Conservation (phyloP, 64 coral and sea anemone species). For the Orbicella faveolata region DNA sequence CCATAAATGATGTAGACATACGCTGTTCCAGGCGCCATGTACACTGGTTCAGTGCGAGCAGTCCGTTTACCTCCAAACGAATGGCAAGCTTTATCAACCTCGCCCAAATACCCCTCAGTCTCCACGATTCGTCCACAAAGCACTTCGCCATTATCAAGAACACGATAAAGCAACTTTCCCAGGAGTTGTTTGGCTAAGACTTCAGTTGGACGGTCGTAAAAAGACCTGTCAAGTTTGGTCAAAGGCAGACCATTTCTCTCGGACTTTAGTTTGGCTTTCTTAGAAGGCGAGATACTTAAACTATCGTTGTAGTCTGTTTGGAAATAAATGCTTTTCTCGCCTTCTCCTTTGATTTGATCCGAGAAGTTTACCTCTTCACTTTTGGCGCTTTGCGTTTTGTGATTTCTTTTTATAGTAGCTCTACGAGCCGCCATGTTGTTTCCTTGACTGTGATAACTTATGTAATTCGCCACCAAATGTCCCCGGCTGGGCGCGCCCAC, state of each 20-base stretch:
- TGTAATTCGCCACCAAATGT: background rate
- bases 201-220: slow-evolving; percentile 68
- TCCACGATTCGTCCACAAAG: slow-evolving; percentile 84
- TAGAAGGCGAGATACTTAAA: background rate
- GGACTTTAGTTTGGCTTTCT: background rate
- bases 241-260: background rate
- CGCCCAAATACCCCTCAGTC: slow-evolving; percentile 90
- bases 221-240: slow-evolving; percentile 53
- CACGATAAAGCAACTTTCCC: slow-evolving; percentile 82
- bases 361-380: background rate
- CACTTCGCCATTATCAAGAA: slow-evolving; percentile 65
- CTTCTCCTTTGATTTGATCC: background rate
- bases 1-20: slow-evolving; percentile 98
- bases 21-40: slow-evolving; percentile 80
- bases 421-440: background rate
- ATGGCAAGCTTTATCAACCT: slow-evolving; percentile 85
- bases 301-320: background rate
- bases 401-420: background rate
- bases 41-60: slow-evolving; percentile 69
- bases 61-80: slow-evolving; percentile 85
- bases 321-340: background rate
- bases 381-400: background rate
- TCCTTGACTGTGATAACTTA: background rate
- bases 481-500: background rate
- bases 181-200: slow-evolving; percentile 76